Conservation (phyloP, 2,113 vertebrate genomes). For the Rhabdomys dilectus region DNA sequence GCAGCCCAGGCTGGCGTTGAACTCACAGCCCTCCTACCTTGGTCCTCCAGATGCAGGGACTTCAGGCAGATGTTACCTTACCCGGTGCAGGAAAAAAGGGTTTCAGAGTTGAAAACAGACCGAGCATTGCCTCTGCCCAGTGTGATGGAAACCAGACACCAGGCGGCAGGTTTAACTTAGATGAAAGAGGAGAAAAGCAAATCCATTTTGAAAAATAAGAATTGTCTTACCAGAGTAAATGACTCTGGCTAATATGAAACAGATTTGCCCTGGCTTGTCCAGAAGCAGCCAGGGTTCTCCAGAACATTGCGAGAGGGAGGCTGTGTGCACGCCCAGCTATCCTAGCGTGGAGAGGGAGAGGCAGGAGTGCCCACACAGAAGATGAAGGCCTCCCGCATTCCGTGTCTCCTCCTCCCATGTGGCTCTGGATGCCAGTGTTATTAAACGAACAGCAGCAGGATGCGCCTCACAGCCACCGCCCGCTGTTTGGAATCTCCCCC, state of each 20-base stretch:
- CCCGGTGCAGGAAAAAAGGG: no score
- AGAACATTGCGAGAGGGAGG: background rate
- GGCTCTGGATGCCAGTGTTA: rapidly evolving
- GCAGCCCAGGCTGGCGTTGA: background rate
- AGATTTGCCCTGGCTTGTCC: background rate
- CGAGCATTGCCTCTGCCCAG: background rate
- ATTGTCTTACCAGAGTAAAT: background rate
- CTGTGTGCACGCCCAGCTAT: background rate
- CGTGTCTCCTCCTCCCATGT: background rate
- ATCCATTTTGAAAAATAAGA: background rate
- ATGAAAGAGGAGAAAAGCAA: background rate
- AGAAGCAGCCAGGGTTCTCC: background rate
- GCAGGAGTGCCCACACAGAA: rapidly evolving
- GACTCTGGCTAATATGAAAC: background rate
- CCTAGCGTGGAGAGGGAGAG: background rate
- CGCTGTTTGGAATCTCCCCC: background rate
- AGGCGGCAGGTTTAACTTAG: background rate
- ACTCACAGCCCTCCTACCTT: background rate
- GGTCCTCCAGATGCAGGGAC: background rate
- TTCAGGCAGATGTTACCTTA: background rate
- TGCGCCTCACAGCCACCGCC: rapidly evolving
- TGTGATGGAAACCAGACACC: background rate
- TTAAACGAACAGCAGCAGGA: background rate
- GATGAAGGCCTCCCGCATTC: background rate
- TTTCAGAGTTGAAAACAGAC: background rate